These are phyloP conservation scores for Coecobrya sp. DNA, from an alignment of 2,888 invertebrate species.

Conservation along the genomic window DNA sequence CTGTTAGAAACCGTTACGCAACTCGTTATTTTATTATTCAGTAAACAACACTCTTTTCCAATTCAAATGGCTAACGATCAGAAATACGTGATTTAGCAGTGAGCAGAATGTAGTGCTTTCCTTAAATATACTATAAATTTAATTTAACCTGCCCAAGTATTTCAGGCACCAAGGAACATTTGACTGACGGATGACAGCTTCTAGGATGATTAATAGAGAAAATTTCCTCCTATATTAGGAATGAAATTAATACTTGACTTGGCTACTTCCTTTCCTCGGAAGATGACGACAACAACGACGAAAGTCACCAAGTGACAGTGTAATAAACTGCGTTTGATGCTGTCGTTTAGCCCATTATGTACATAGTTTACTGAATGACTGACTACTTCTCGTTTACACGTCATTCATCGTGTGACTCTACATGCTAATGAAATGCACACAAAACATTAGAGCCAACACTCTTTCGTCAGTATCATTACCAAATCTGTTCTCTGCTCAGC, in stretches of 20 bases:
- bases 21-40: no score
- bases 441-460: background rate
- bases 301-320: constrained; percentile 19
- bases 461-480: background rate
- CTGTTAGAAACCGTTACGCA: no score
- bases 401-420: constrained; percentile 24
- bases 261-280: constrained; percentile 28
- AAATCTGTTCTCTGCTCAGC: background rate
- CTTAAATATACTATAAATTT: background rate
- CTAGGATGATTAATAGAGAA: constrained; percentile 54
- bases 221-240: constrained; percentile 63
- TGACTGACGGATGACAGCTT: constrained; percentile 64
- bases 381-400: background rate
- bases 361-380: background rate
- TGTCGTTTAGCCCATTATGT: background rate
- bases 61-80: background rate
- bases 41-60: background rate
- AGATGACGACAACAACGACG: constrained; percentile 33
- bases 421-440: constrained; percentile 30
- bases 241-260: constrained; percentile 57
- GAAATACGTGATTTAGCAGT: background rate
- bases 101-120: background rate
- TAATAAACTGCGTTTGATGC: constrained; percentile 18
- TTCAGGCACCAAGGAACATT: constrained; percentile 9
- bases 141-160: constrained; percentile 1